Evolutionary conservation across 92 coral and sea anemone genomes (phyloP), one percentile per base, ranked within the genome.

Genomic region (Virgularia gustaviana): DNA sequence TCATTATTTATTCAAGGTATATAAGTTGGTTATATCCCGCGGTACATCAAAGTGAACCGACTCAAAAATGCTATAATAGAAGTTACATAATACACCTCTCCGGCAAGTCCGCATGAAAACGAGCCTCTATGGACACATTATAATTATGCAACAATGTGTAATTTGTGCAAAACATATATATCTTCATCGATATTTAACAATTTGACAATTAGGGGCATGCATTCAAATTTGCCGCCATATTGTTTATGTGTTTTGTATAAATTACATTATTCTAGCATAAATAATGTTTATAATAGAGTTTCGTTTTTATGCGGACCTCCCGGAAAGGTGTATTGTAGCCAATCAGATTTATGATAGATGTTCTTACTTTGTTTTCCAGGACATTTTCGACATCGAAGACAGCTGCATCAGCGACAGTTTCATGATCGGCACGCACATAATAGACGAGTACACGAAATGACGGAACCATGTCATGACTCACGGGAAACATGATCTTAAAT

Each of bases 281-380:
- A 41, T 41, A 41, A 8, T 41, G 9, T 41, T 47, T 47, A 2
- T 3, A 16, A 2, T n/a, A n/a, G n/a, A n/a, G n/a, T n/a, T n/a
- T n/a, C n/a, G n/a, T n/a, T n/a, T n/a, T n/a, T n/a, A n/a, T n/a
- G n/a, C n/a, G n/a, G n/a, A n/a, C n/a, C n/a, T n/a, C n/a, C n/a
- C n/a, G n/a, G n/a, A n/a, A n/a, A n/a, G n/a, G n/a, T n/a, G n/a
- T n/a, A n/a, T n/a, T n/a, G n/a, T n/a, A n/a, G n/a, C n/a, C 29
- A 4, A 12, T 11, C 29, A 19, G 29, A 25, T 55, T 3, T 28
- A 30, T 19, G 0, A 61, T 9, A 10, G 20, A 55, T 15, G 25
- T n/a, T 22, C 61, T 31, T 7, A 80, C 85, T 79, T 80, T 79
- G 57, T 80, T 80, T 34, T 80, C 85, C 34, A 80, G 55, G 13